Conservation (phyloP, 1,140 invertebrate species). For the Maniola jurtina region DNA sequence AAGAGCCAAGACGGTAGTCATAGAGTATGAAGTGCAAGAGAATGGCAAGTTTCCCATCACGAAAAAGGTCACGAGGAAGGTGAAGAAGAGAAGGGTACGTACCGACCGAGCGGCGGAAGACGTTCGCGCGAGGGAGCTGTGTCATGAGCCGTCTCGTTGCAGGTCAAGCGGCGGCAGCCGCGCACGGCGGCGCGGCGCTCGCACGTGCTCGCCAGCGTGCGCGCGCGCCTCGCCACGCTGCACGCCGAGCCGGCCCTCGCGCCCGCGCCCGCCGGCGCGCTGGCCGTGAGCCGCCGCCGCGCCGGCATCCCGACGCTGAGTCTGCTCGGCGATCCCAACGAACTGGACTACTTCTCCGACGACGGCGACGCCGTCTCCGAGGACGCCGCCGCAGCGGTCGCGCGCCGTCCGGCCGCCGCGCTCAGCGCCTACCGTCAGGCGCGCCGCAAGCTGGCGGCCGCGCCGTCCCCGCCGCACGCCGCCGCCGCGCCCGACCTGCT, state of each 20-base stretch:
- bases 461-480: slow-evolving; percentile 61
- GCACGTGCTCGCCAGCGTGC: slow-evolving; percentile 63
- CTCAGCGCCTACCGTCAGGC: slow-evolving; percentile 68
- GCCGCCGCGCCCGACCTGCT: slow-evolving; percentile 77
- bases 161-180: slow-evolving; percentile 59
- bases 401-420: slow-evolving; percentile 68
- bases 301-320: slow-evolving; percentile 56
- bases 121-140: neutral
- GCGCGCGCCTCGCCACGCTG: slow-evolving; percentile 46
- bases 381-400: slow-evolving; percentile 59
- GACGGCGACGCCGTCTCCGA: slow-evolving; percentile 59
- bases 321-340: slow-evolving; percentile 81
- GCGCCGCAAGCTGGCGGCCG: slow-evolving; percentile 72
- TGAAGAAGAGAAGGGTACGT: slow-evolving; percentile 66
- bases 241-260: slow-evolving; percentile 26
- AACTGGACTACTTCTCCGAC: slow-evolving; percentile 83
- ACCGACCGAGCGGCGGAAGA: neutral
- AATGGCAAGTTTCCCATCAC: slow-evolving; percentile 80
- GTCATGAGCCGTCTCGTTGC: neutral
- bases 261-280: slow-evolving; percentile 33
- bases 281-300: slow-evolving; percentile 54
- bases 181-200: slow-evolving; percentile 68
- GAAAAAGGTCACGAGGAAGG: slow-evolving; percentile 67
- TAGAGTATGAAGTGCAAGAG: slow-evolving; percentile 79
- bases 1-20: slow-evolving; percentile 74